Percentiles rank a stretch among this genome's conserved stretches.
These are phyloP conservation scores for Drosophila nigromelanica DNA, from an alignment of 1,140 invertebrate species.

Conservation along the genomic window DNA sequence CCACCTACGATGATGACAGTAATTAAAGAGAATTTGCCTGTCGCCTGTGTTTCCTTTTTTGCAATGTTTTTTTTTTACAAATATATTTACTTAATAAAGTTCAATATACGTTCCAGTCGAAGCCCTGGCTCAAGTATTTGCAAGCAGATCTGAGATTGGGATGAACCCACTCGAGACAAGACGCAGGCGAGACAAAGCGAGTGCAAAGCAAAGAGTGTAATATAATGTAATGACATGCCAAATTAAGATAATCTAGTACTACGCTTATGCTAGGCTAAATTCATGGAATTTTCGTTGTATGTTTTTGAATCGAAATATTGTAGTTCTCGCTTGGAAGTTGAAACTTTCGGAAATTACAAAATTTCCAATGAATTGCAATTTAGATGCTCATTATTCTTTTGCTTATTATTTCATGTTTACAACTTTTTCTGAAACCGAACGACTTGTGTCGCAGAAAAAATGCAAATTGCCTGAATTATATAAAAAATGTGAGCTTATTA, in stretches of 20 bases:
- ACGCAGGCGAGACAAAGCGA: conserved; percentile 3
- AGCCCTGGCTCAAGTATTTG: neutral
- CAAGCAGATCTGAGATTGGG: conserved; percentile 13
- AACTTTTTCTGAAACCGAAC: too few species aligned
- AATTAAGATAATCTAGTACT: conserved; percentile 29
- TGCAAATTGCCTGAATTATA: too few species aligned
- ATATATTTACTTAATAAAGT: conserved; percentile 46
- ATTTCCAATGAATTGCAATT: too few species aligned
- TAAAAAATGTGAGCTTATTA: too few species aligned
- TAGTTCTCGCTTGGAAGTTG: neutral
- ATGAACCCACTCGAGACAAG: conserved; percentile 7
- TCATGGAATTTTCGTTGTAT: neutral
- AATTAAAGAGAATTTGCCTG: conserved; percentile 2
- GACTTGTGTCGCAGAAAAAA: too few species aligned
- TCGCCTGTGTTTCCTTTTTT: neutral
- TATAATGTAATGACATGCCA: conserved; percentile 41
- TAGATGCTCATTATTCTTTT: too few species aligned
- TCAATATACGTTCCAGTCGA: conserved; percentile 19
- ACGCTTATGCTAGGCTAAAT: conserved; percentile 13
- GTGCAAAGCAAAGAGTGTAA: conserved; percentile 29
- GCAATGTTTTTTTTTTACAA: conserved; percentile 20
- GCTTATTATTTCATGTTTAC: too few species aligned
- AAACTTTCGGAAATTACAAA: neutral
- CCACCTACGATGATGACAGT: conserved; percentile 46
- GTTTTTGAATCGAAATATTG: neutral